These are phyloP conservation scores for Paralichthys olivaceus DNA, from an alignment of 2,113 vertebrate species.

Conservation along the genomic window DNA sequence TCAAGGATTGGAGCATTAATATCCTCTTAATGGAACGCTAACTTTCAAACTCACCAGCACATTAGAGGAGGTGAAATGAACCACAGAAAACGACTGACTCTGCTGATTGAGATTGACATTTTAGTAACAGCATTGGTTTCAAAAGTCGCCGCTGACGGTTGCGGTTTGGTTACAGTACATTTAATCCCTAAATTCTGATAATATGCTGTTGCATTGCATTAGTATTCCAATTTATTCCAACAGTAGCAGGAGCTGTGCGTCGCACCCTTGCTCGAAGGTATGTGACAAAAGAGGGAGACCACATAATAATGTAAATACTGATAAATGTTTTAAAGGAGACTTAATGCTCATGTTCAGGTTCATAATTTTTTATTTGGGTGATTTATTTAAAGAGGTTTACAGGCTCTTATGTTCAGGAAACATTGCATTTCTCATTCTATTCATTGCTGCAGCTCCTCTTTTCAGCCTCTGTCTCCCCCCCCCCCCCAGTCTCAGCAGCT, in stretches of 20 bases:
- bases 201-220: not conserved
- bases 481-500: too few species aligned
- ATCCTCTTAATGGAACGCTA: not conserved
- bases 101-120: not conserved
- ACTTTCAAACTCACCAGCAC: slow-evolving; percentile 3
- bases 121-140: not conserved
- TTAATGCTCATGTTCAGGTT: too few species aligned
- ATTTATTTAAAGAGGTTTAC: too few species aligned
- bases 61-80: slow-evolving; percentile 10
- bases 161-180: slow-evolving; percentile 1
- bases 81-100: not conserved
- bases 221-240: not conserved
- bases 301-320: not conserved
- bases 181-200: not conserved
- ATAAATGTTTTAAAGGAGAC: not conserved
- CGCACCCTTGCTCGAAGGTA: not conserved
- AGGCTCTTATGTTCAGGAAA: not conserved
- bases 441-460: not conserved
- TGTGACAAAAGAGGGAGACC: not conserved
- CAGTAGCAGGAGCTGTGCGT: not conserved
- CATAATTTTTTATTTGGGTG: too few species aligned
- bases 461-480: not conserved
- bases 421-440: not conserved
- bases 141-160: not conserved
- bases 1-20: slow-evolving; percentile 1